A percentile compares a stretch with the other conserved stretches of the same genome.
Evolutionary conservation across 2,113 vertebrate species (phyloP).

Genomic region (Neogobius melanostomus): DNA sequence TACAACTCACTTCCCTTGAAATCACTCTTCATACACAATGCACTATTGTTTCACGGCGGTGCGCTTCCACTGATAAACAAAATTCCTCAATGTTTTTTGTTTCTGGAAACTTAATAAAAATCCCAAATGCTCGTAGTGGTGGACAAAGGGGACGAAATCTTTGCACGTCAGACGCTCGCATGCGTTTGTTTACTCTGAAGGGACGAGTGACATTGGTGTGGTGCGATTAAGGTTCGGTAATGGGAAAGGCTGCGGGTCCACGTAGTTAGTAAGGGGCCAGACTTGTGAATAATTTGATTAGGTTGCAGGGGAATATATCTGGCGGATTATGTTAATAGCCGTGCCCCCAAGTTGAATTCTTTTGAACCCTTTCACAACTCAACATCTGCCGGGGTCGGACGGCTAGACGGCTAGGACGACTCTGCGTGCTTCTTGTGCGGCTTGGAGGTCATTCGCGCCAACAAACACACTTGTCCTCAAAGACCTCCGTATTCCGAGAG

Average conservation of each 20-base stretch:
- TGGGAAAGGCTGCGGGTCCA: slow-evolving; percentile 70
- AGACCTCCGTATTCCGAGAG: slow-evolving; percentile 70
- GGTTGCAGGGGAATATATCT: slow-evolving; percentile 84
- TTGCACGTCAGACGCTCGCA: slow-evolving; percentile 64
- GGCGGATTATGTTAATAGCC: slow-evolving; percentile 84
- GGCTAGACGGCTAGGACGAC: slow-evolving; percentile 76
- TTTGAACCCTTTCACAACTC: slow-evolving; percentile 85
- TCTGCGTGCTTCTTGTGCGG: slow-evolving; percentile 72
- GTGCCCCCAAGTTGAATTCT: slow-evolving; percentile 82
- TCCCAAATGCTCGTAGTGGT: slow-evolving; percentile 59
- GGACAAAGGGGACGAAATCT: slow-evolving; percentile 65
- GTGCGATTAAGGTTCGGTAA: slow-evolving; percentile 75
- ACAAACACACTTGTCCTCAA: slow-evolving; percentile 80
- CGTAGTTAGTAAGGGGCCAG: slow-evolving; percentile 81
- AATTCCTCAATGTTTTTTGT: slow-evolving; percentile 43
- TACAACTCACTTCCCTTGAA: slow-evolving; percentile 63
- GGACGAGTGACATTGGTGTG: slow-evolving; percentile 79
- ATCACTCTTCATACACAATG: slow-evolving; percentile 62
- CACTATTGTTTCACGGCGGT: slow-evolving; percentile 62
- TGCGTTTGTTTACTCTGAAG: slow-evolving; percentile 75
- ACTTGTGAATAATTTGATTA: slow-evolving; percentile 86
- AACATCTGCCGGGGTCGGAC: slow-evolving; percentile 83
- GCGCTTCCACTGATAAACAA: slow-evolving; percentile 62
- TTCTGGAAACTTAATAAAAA: slow-evolving; percentile 65
- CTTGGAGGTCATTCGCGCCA: slow-evolving; percentile 80